Base-by-base conservation (phyloP, 1,140 invertebrate species). In the Mamestra configurata region DNA sequence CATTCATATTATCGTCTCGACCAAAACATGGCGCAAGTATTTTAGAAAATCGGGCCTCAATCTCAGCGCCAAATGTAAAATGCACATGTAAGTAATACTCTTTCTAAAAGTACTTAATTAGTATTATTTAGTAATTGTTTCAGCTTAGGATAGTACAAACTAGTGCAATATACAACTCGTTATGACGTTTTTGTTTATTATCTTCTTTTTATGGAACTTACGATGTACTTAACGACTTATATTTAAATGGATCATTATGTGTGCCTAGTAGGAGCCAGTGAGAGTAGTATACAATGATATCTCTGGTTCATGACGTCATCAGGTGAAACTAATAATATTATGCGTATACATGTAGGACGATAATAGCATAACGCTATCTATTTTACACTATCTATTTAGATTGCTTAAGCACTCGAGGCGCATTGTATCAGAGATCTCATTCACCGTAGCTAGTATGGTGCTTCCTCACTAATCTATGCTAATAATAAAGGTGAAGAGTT, bases 81-180 rank as follows among this genome's bases (percentile, higher is more conserved):
- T 35, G 46, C 68, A 71, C 68, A 13, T 57, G 40, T 55, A 20
- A 35, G 6, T 57, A 20, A 0, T 20, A 53, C 13, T 77, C 31
- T 49, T 51, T 20, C 24, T 40, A 76, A 57, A 46, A 57, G 80
- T 84, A 84, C 80, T 84, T 82, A 82, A 81, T 81, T 77, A 73
- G 53, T 61, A 27, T 77, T 72, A 81, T 64, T 77, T 71, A 71
- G 37, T 71, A 66, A 37, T 55, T 13, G 49, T 46, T 77, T 72
- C 77, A 79, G 40, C 68, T 80, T 84, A 80, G 76, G 37, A 73
- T 72, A 80, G 79, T 84, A 83, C 81, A 84, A 86, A 86, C 40
- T 83, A 83, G 72, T 83, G 80, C 78, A 82, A 80, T 85, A 82
- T 79, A 66, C 1, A 37, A 35, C 35, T 77, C 37, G 57, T 76